Conservation (phyloP, 2,888 invertebrate genomes). For the Antheraea yamamai region DNA sequence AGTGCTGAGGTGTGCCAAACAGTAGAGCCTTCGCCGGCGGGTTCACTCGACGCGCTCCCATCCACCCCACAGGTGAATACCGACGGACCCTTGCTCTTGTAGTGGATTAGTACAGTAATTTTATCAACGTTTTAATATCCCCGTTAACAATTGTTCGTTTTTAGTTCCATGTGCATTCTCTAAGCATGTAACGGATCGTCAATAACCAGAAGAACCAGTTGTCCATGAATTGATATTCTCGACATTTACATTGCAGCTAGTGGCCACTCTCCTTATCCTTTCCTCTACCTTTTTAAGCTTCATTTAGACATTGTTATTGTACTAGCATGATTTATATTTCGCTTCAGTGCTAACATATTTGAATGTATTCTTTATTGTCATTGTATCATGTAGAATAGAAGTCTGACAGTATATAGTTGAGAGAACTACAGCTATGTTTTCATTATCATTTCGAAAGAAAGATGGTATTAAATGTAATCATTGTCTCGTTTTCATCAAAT, state of each 20-base stretch:
- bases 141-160: conserved; percentile 64
- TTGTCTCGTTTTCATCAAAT: neutral
- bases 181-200: conserved; percentile 71
- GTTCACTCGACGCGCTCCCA: conserved; percentile 34
- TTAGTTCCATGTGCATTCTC: conserved; percentile 73
- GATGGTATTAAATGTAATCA: neutral
- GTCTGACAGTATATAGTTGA: neutral
- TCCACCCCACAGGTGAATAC: conserved; percentile 71
- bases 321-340: conserved; percentile 51
- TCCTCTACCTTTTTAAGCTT: conserved; percentile 46
- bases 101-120: conserved; percentile 71
- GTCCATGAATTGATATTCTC: conserved; percentile 46
- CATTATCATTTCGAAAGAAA: neutral
- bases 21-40: conserved; percentile 46
- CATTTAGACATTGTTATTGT: conserved; percentile 36
- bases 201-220: conserved; percentile 60
- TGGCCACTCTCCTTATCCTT: conserved; percentile 45
- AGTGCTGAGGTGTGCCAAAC: conserved; percentile 31
- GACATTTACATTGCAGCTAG: conserved; percentile 39
- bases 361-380: neutral
- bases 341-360: conserved; percentile 62
- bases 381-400: conserved; percentile 6
- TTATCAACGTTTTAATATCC: conserved; percentile 57
- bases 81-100: conserved; percentile 68
- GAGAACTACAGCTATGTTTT: neutral